Conservation (phyloP, 1,140 invertebrate genomes). For the honey bee (Apis mellifera) region DNA sequence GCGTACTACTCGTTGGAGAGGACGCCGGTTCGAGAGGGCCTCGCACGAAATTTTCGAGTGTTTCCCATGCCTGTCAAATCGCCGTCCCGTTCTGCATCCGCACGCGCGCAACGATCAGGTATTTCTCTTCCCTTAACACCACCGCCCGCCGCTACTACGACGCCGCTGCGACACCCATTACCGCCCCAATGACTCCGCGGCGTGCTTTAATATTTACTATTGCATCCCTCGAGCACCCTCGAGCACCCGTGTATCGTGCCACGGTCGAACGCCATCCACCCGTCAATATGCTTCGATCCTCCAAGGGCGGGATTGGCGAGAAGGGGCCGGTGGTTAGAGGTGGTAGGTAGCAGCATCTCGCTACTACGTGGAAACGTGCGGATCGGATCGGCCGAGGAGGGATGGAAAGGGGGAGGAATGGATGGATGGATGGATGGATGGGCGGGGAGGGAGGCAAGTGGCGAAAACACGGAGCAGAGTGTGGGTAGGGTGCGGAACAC, state of each 20-base stretch:
- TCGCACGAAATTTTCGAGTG: slow-evolving; percentile 57
- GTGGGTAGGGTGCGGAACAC: not conserved
- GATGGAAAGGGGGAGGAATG: not conserved
- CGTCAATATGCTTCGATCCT: slow-evolving; percentile 78
- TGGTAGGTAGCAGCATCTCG: slow-evolving; percentile 59
- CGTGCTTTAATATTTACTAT: slow-evolving; percentile 77
- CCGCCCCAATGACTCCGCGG: slow-evolving; percentile 69
- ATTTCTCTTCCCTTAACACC: not conserved
- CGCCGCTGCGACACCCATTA: slow-evolving; percentile 76
- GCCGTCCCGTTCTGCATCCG: slow-evolving; percentile 51
- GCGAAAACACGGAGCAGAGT: slow-evolving; percentile 17
- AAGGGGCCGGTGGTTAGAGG: slow-evolving; percentile 62
- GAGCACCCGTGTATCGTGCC: slow-evolving; percentile 65
- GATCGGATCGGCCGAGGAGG: not conserved
- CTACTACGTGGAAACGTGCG: not conserved
- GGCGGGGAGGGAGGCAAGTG: not conserved
- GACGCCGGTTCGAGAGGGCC: slow-evolving; percentile 47
- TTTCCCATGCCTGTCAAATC: slow-evolving; percentile 74
- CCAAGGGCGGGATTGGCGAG: not conserved
- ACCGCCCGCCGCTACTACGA: slow-evolving; percentile 17
- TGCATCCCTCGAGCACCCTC: slow-evolving; percentile 69
- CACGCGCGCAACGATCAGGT: slow-evolving; percentile 39
- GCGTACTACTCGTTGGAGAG: slow-evolving; percentile 44
- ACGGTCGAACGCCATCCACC: slow-evolving; percentile 71
- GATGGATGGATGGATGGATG: too few relatives aligned